A percentile compares a stretch with the other conserved stretches of the same genome.
phyloP scores from a whole-genome alignment of 2,113 vertebrate species.

The Taurulus bubalis region DNA sequence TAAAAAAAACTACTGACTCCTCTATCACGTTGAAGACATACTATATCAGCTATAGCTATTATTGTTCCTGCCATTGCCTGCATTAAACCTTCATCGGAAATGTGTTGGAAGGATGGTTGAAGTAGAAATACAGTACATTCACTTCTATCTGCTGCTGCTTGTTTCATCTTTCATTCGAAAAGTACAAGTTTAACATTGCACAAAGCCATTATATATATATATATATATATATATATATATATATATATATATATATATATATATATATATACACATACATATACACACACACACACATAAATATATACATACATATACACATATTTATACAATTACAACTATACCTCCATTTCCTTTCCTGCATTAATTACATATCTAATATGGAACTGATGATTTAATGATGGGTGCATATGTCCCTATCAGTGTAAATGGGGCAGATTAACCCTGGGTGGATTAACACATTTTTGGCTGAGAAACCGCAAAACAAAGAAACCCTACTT shows the following conservation, averaged over 20 bases:
- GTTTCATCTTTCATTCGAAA: not conserved
- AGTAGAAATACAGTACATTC: not conserved
- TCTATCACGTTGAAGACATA: conserved; percentile 1
- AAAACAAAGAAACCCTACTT: conserved; percentile 36
- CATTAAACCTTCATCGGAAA: not conserved
- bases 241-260: too few relatives aligned
- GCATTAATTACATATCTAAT: not conserved
- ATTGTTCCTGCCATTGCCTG: not conserved
- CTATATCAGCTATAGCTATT: not conserved
- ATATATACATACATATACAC: too few relatives aligned
- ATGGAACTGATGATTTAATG: conserved; percentile 3
- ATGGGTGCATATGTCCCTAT: not conserved
- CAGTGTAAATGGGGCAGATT: not conserved
- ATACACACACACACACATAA: too few relatives aligned
- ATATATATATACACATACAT: too few relatives aligned
- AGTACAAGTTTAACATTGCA: not conserved
- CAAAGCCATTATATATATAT: not conserved
- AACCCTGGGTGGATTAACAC: conserved; percentile 10
- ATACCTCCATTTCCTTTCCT: not conserved
- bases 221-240: too few relatives aligned
- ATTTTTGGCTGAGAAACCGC: conserved; percentile 27
- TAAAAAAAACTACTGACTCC: conserved; percentile 19
- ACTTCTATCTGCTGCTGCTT: not conserved
- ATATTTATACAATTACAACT: not conserved
- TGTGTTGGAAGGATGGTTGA: not conserved